Evolutionary conservation across 2,797 vertebrate genomes (phyloP), one percentile per base, ranked within the genome.

Genomic region (Poecilia wingei): DNA sequence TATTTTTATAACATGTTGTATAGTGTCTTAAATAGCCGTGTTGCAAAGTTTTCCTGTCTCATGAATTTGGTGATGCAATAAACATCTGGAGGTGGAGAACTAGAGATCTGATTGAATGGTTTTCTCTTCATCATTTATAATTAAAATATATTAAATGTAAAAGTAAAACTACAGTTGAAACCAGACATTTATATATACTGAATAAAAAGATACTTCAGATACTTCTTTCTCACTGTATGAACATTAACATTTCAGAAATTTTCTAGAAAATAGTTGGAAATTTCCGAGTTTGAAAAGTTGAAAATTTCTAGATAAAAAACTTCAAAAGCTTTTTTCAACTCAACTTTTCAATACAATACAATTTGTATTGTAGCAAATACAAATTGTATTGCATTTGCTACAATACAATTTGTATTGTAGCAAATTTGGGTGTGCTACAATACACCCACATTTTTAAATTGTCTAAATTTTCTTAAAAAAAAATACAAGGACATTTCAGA

Each of bases 1-100:
- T 88, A 91, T 89, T 93, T 95, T 93, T 90, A 93, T 91, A 92
- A 94, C 84, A 51, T 73, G 14, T 93, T 96, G 94, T 95, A 94
- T 90, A 92, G 89, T 82, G 41, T 93, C 79, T 84, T 55, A 82
- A 2, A 82, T 85, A 73, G 76, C 76, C 18, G 69, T 71, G 80
- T 84, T 88, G 69, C 71, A 83, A 88, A 10, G 49, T 84, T 87
- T 90, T 33, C 6, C 36, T 82, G 43, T 88, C 90, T 80, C 80
- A 80, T 89, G 83, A 83, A 78, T 78, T 36, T 33, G 78, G 70
- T 79, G 81, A 88, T 86, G 79, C 85, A 95, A 95, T 95, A 96
- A 96, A 96, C 91, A 92, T 82, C 92, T 91, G 88, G 77, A 93
- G 86, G 59, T 86, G 84, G 82, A 90, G 45, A 90, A 90, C 68